phyloP scores from a whole-genome alignment of 2,888 invertebrate genomes.

The Leucoma salicis region DNA sequence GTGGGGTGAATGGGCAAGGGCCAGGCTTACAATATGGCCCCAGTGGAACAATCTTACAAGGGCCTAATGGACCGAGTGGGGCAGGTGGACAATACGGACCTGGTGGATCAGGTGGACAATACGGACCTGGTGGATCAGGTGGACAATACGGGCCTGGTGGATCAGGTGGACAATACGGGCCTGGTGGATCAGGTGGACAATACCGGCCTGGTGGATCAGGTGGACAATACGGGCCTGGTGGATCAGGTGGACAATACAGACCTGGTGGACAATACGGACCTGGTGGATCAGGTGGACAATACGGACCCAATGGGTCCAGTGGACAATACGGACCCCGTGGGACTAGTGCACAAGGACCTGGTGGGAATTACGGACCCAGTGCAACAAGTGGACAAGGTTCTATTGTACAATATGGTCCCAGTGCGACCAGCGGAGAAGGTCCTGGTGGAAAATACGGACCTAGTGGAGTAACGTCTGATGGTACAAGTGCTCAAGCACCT shows the following conservation, averaged over 20 bases:
- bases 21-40: constrained; percentile 7
- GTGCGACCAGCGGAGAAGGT: constrained; percentile 8
- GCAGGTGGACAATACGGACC: constrained; percentile 17
- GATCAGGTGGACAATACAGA: background rate
- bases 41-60: constrained; percentile 13
- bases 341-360: constrained; percentile 1
- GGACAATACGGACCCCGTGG: background rate
- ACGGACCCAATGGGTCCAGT: constrained; percentile 4
- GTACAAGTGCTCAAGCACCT: background rate
- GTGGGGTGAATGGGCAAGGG: constrained; percentile 9
- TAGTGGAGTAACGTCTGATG: background rate
- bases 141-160: constrained; percentile 4
- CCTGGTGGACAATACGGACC: constrained; percentile 9
- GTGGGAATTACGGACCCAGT: constrained; percentile 8
- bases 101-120: constrained; percentile 7
- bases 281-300: constrained; percentile 1
- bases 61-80: constrained; percentile 5
- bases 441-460: constrained; percentile 6
- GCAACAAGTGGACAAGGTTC: constrained; percentile 3
- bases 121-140: constrained; percentile 4
- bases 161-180: constrained; percentile 5
- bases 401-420: constrained; percentile 14
- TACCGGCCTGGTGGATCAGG: constrained; percentile 4
- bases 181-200: constrained; percentile 4
- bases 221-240: constrained; percentile 1